Evolutionary conservation across 2,113 vertebrate genomes (phyloP), one percentile per base, ranked within the genome.

Genomic region (Todiramphus saurophagus): DNA sequence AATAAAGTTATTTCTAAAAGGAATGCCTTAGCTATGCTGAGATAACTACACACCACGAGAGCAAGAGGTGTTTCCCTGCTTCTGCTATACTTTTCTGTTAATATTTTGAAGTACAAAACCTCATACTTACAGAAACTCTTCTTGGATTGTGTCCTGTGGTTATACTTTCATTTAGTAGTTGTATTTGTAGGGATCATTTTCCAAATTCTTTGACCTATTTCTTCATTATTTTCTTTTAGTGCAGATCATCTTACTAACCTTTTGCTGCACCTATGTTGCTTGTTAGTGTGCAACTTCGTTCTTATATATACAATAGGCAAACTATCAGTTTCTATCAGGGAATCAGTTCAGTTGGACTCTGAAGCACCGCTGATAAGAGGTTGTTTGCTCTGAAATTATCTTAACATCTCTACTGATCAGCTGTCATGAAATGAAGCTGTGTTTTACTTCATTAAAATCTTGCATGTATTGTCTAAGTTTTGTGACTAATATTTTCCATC

Each of bases 101-200:
- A 31, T 60, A 79, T 80, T 91, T 64, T 2, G 2, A 84, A 87
- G 27, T 67, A 66, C 5, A 88, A 80, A 93, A 53, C 78, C 20
- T 92, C n/a, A 76, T 96, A 95, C 96, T 97, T 96, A 96, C 76
- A 92, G n/a, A 68, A 53, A 44, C 10, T 86, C 77, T 7, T 60
- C 68, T 77, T 56, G 41, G 39, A 21, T 31, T 1, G 5, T 51
- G 66, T 37, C 17, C 4, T 16, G 55, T 55, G 10, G 25, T 90
- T 59, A 74, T 51, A 37, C 4, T 37, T 94, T 78, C 27, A 31
- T 69, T 95, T 76, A 87, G 30, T 43, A 83, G n/a, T 30, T 62
- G 33, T 15, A 37, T 58, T 88, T 87, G 17, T 51, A 69, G 60
- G 43, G 33, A 66, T 68, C 70, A 28, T 44, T 79, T 96, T 89